These are phyloP conservation scores for Brachionus angularis DNA, from an alignment of 1,140 invertebrate genomes.

Conservation along the genomic window DNA sequence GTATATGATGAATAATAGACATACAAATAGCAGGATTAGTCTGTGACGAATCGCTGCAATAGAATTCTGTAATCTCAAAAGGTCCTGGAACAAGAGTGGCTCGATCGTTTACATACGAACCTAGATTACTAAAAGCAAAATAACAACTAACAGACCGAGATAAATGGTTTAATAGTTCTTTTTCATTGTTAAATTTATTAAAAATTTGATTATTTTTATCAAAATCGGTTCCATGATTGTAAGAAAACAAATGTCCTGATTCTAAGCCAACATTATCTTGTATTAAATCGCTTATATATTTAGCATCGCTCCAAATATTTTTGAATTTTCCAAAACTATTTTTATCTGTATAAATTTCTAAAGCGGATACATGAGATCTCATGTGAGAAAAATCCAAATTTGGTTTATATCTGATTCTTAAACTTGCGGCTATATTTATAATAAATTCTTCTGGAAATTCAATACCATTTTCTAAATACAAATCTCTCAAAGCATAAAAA, in stretches of 20 bases:
- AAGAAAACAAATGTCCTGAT: neutral
- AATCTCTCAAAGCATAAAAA: constrained; percentile 18
- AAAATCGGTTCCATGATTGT: neutral
- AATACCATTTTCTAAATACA: constrained; percentile 16
- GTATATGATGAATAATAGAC: constrained; percentile 11
- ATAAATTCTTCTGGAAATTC: constrained; percentile 23
- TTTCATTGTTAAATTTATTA: neutral
- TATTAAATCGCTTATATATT: neutral
- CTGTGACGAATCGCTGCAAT: constrained; percentile 24
- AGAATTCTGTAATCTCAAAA: neutral
- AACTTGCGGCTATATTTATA: constrained; percentile 8
- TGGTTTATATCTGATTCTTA: constrained; percentile 23
- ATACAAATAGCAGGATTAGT: constrained; percentile 5
- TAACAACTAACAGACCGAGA: neutral
- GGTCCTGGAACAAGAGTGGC: neutral
- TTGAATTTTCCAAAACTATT: neutral
- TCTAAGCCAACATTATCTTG: neutral
- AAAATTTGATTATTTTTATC: neutral
- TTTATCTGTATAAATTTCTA: neutral
- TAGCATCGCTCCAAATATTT: constrained; percentile 39
- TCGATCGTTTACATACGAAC: constrained; percentile 14
- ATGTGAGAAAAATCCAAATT: constrained; percentile 7
- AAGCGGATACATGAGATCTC: neutral
- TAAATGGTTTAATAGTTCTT: neutral
- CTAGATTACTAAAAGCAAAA: constrained; percentile 28